Evolutionary conservation across 2,113 vertebrate species (phyloP).

Genomic region (Gobius niger): DNA sequence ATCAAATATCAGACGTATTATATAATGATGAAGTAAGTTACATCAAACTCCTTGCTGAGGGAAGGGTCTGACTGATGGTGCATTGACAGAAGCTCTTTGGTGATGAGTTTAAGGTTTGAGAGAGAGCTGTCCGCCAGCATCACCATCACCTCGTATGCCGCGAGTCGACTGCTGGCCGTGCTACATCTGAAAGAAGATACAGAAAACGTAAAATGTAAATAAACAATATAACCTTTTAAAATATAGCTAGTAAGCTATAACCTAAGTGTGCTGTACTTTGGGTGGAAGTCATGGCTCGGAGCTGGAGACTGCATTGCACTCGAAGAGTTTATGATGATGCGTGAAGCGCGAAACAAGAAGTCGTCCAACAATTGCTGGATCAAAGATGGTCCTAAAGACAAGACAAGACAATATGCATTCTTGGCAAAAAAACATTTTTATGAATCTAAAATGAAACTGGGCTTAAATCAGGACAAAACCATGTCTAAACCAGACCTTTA

Average conservation of each 20-base stretch:
- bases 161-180: constrained; percentile 91
- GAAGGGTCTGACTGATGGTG: constrained; percentile 97
- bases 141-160: constrained; percentile 96
- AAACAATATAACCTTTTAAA: neutral
- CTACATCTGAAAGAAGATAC: constrained; percentile 82
- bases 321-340: constrained; percentile 96
- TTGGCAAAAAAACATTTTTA: neutral
- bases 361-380: constrained; percentile 97
- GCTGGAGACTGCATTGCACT: constrained; percentile 88
- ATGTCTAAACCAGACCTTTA: no score
- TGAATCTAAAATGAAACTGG: neutral
- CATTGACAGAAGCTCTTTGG: constrained; percentile 92
- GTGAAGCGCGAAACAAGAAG: constrained; percentile 98
- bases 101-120: constrained; percentile 91
- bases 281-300: constrained; percentile 95
- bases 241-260: neutral
- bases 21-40: constrained; percentile 69
- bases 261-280: constrained; percentile 81
- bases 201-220: neutral
- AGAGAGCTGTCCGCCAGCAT: constrained; percentile 98
- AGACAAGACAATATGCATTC: neutral
- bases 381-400: constrained; percentile 86
- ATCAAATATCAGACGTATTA: neutral
- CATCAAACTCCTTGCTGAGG: constrained; percentile 96
- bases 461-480: neutral